phyloP scores from a whole-genome alignment of 2,888 invertebrate genomes.

The Callimorpha dominula region DNA sequence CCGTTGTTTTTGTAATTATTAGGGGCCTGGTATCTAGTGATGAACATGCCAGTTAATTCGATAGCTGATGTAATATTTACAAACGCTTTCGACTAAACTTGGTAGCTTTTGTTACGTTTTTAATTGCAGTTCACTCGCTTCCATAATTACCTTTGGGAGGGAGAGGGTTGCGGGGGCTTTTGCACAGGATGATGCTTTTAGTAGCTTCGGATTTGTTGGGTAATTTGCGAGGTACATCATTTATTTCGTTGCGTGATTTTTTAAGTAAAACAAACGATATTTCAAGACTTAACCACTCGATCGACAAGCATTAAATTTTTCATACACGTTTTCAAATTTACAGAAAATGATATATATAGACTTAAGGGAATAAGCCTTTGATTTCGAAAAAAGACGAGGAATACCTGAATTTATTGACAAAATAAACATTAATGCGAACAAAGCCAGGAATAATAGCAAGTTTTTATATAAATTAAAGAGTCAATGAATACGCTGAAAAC shows the following conservation, averaged over 20 bases:
- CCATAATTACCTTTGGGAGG: constrained; percentile 83
- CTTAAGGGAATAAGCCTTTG: too few species aligned
- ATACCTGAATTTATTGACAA: too few species aligned
- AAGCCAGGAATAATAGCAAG: too few species aligned
- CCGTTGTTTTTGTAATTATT: constrained; percentile 78
- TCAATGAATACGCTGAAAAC: too few species aligned
- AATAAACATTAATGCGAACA: too few species aligned
- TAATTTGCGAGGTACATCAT: not conserved
- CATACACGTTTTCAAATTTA: not conserved
- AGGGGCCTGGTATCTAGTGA: constrained; percentile 57
- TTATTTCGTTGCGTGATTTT: not conserved
- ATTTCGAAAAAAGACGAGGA: too few species aligned
- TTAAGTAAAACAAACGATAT: not conserved
- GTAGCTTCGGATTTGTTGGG: not conserved
- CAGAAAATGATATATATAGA: too few species aligned
- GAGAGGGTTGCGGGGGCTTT: constrained; percentile 69
- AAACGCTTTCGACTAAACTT: constrained; percentile 75
- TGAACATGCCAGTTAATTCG: constrained; percentile 73
- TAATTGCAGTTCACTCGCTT: constrained; percentile 83
- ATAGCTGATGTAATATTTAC: constrained; percentile 81
- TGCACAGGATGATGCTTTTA: constrained; percentile 57
- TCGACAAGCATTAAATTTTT: not conserved
- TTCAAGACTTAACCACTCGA: too few species aligned
- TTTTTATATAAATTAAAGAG: too few species aligned
- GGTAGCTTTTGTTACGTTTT: constrained; percentile 84